Evolutionary conservation across 1,140 invertebrate species (phyloP), one percentile per base, ranked within the genome.

Genomic region (Holotrichia oblita): DNA sequence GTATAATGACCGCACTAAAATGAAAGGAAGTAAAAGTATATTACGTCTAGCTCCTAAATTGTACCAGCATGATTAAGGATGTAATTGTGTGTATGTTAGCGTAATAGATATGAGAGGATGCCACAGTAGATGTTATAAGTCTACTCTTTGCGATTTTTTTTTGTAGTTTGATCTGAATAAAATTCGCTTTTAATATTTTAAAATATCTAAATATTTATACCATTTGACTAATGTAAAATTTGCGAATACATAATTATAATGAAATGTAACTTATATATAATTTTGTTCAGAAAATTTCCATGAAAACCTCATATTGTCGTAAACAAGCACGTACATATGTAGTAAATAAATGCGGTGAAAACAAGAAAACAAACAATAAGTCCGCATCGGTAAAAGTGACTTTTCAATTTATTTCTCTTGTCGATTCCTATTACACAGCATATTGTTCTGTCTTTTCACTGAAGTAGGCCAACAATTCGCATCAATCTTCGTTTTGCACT

Each of bases 401-500:
- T 12, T 22, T 69, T 34, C 27, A 9, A 10, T 48, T 17, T 48
- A 17, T 48, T 2, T 17, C 44, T 10, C 10, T 48, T 10, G 44
- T 17, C n/a, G 10, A 17, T 48, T 8, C 1, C 2, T 48, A 10
- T 2, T 10, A 48, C n/a, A 10, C 10, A 17, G 2, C 2, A 8
- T 48, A 10, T 48, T 44, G 12, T 55, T 55, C 14, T 17, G 48
- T 17, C 48, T 55, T 55, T 55, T 55, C 48, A 55, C 14, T n/a
- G 42, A 76, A 76, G 42, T 76, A 44, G 75, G 75, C 27, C 75
- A 55, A n/a, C n/a, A n/a, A 76, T 59, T 76, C 75, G 42, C 73
- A 34, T 69, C 61, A 69, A 69, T 69, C 22, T 27, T 69, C 22
- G 8, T 34, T 34, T 69, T 12, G 75, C 75, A 76, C 75, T 76